These are phyloP conservation scores for Dicentrarchus labrax DNA, from an alignment of 2,113 vertebrate genomes.

Conservation along the genomic window DNA sequence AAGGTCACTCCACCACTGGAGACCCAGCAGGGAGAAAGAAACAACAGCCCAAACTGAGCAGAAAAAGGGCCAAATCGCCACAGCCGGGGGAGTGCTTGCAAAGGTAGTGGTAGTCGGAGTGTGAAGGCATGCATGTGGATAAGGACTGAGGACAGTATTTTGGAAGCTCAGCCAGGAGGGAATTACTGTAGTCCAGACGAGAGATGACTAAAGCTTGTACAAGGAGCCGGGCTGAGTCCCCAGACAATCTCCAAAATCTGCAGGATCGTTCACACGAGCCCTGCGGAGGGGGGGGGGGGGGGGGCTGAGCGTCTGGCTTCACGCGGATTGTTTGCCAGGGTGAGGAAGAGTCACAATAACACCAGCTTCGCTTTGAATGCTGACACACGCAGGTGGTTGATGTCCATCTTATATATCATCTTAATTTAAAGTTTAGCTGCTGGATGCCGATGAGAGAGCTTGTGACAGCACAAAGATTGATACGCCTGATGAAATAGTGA, in stretches of 20 bases:
- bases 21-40: constrained; percentile 19
- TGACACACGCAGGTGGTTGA: background rate
- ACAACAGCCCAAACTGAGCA: background rate
- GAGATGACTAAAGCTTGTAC: constrained; percentile 47
- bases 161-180: background rate
- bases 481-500: background rate
- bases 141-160: background rate
- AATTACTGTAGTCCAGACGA: constrained; percentile 16
- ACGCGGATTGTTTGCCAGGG: background rate
- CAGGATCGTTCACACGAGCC: constrained; percentile 25
- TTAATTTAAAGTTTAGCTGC: constrained; percentile 3
- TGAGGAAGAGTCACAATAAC: constrained; percentile 8
- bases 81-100: background rate
- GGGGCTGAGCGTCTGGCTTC: background rate
- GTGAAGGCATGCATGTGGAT: background rate
- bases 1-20: constrained; percentile 55
- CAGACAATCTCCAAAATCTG: constrained; percentile 20
- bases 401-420: background rate
- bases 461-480: constrained; percentile 8
- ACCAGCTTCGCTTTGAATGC: background rate
- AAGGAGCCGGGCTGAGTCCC: constrained; percentile 16
- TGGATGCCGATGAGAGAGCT: background rate
- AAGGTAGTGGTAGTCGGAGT: background rate
- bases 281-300: background rate
- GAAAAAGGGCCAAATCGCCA: background rate